Evolutionary conservation across 1,140 invertebrate genomes (phyloP), one percentile per base, ranked within the genome.

Genomic region (Dendrolimus kikuchii): DNA sequence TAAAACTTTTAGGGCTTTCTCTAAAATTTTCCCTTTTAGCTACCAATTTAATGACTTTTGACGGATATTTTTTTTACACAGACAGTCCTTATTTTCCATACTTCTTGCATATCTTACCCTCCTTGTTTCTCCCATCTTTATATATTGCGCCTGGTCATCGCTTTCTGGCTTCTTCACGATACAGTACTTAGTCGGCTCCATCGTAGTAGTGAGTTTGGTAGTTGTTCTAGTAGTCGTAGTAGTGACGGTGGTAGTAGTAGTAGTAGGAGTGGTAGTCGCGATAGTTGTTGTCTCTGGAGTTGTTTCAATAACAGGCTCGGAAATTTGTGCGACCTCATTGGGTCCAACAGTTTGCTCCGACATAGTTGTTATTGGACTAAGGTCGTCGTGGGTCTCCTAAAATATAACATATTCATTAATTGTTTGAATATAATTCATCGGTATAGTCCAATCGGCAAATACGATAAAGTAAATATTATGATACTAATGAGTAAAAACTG

Each of bases 161-260:
- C 75, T 86, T 52, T 92, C 92, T 37, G 92, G 92, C 67, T 94
- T 92, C 83, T 94, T 93, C 45, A 95, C 92, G 44, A 94, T 91
- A 78, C 95, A 96, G 71, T 92, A 95, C 89, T 93, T 89, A 89
- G 93, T 90, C 71, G 93, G 92, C 56, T 93, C 91, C 60, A 90
- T 68, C 2, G 93, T 93, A 46, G 91, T 92, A 43, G 91, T 91
- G 10, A 91, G 91, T 23, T 90, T 90, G 4, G 90, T 88, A 40
- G 87, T 89, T 5, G 89, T 89, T 5, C 89, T 89, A 0, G 88
- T 85, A 1, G 78, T 78, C n/a, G 81, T 74, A 0, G 73, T 72
- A 0, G 78, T 77, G 0, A 81, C 88, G 2, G 88, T 89, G 0
- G 88, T 88, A 0, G 85, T 89, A 39, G 89, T 89, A 2, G 87